phyloP scores from a whole-genome alignment of 2,113 vertebrate species.

The Clarias batrachus region DNA sequence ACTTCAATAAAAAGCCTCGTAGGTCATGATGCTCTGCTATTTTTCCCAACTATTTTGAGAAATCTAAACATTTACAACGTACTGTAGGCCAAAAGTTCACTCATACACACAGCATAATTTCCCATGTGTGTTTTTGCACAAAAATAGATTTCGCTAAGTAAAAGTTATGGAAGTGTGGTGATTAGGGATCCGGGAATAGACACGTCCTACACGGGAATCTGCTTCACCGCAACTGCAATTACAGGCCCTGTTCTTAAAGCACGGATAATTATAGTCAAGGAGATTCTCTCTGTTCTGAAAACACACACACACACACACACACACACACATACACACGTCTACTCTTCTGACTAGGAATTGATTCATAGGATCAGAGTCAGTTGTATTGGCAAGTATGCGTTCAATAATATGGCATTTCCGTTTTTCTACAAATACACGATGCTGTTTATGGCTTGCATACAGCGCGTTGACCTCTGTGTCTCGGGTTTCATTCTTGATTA shows the following conservation, averaged over 20 bases:
- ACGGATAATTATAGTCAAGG: constrained; percentile 29
- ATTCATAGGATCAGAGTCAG: not conserved
- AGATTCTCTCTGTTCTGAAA: not conserved
- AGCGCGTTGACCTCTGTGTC: no score
- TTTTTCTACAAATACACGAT: not conserved
- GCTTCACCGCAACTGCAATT: constrained; percentile 30
- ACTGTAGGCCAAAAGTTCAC: not conserved
- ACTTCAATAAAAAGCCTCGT: not conserved
- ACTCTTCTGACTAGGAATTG: not conserved
- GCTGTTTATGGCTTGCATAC: not conserved
- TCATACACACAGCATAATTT: no score
- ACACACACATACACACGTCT: not conserved
- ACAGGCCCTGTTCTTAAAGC: constrained; percentile 4
- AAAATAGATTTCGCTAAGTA: not conserved
- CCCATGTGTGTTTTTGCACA: no score
- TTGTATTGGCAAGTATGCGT: not conserved
- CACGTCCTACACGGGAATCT: constrained; percentile 15
- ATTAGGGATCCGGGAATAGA: constrained; percentile 2
- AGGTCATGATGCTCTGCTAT: not conserved
- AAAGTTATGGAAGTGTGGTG: not conserved
- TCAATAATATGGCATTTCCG: not conserved
- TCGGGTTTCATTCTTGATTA: no score
- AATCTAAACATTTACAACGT: no score
- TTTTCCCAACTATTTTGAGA: no score
- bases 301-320: constrained; percentile 3